Base-by-base conservation (phyloP, 2,888 invertebrate genomes). In the Scaptodrosophila latifasciaeformis region DNA sequence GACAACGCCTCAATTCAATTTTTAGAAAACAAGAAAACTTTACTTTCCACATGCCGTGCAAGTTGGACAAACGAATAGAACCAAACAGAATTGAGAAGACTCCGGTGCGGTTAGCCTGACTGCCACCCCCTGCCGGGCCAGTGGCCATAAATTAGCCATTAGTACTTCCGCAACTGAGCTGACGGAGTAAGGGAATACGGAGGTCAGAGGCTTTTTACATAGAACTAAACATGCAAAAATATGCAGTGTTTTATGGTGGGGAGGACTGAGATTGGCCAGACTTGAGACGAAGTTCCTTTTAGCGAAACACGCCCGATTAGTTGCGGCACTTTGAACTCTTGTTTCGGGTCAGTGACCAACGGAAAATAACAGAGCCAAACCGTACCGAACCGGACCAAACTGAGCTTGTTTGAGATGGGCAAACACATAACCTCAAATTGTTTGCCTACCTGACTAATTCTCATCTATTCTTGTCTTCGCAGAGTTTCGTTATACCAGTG, bases 401-500 rank as follows among this genome's bases (percentile, higher is more conserved):
- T n/a, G 5, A 13, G 34, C 15, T 49, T 50, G 51, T 54, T 59
- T 53, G 45, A 35, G n/a, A n/a, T 21, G 5, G 30, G 15, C 35
- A 44, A 44, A 44, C 40, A 40, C 13, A 15, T 10, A 18, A 37
- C 21, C 13, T 40, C 19, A 21, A 10, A 10, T 15, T 31, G 45
- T 31, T 45, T 45, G 18, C 29, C 9, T 45, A 12, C 39, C 44
- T 24, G 49, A 51, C 43, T 51, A 7, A 21, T 29, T 35, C 13
- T 29, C 19, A 18, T 17, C 37, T 21, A n/a, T 30, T 40, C 10
- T 44, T 52, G 46, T 40, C 46, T 46, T 60, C 60, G 5, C 70
- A 85, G 85, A 86, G 85, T 57, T 87, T 86, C 62, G 85, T 86
- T 7, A 77, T 86, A 27, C 87, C 87, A 7, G 87, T 85, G 12